Conservation (phyloP, 2,113 vertebrate species). For the Phyllostomus discolor region DNA sequence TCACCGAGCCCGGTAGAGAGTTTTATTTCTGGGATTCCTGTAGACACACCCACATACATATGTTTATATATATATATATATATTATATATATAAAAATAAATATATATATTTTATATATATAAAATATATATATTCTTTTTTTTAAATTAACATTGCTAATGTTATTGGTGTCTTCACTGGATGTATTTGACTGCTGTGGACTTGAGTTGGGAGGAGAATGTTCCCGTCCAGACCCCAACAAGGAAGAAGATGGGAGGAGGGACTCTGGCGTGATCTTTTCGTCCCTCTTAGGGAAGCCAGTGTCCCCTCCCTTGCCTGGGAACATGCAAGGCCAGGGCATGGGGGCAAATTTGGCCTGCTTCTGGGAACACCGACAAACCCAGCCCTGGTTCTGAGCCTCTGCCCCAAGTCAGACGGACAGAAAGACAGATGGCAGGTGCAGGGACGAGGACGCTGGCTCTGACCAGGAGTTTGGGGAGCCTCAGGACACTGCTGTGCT, state of each 20-base stretch:
- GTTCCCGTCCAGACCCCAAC: slow-evolving; percentile 64
- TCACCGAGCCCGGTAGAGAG: slow-evolving; percentile 84
- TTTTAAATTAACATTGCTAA: slow-evolving; percentile 86
- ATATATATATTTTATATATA: slow-evolving; percentile 82
- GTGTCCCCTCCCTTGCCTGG: slow-evolving; percentile 33
- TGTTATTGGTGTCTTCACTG: slow-evolving; percentile 88
- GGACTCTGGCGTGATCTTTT: not conserved
- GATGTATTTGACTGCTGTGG: slow-evolving; percentile 88
- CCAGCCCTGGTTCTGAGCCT: slow-evolving; percentile 54
- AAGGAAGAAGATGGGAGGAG: slow-evolving; percentile 68
- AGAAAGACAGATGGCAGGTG: slow-evolving; percentile 25
- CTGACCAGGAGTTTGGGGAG: slow-evolving; percentile 34
- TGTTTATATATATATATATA: slow-evolving; percentile 82
- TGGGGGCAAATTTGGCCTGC: slow-evolving; percentile 58
- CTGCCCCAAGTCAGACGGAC: slow-evolving; percentile 38
- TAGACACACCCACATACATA: slow-evolving; percentile 85
- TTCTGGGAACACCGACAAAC: slow-evolving; percentile 65
- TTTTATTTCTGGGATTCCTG: slow-evolving; percentile 86
- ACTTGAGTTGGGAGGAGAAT: slow-evolving; percentile 81
- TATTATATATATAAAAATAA: slow-evolving; percentile 82
- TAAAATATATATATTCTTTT: slow-evolving; percentile 80
- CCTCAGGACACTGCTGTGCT: slow-evolving; percentile 46
- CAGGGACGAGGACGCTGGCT: slow-evolving; percentile 33
- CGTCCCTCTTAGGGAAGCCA: slow-evolving; percentile 24
- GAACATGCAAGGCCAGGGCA: slow-evolving; percentile 44